A percentile compares a stretch with the other conserved stretches of the same genome.
Evolutionary conservation across 1,140 invertebrate genomes (phyloP).

Genomic region (Medauroidea extradentata): DNA sequence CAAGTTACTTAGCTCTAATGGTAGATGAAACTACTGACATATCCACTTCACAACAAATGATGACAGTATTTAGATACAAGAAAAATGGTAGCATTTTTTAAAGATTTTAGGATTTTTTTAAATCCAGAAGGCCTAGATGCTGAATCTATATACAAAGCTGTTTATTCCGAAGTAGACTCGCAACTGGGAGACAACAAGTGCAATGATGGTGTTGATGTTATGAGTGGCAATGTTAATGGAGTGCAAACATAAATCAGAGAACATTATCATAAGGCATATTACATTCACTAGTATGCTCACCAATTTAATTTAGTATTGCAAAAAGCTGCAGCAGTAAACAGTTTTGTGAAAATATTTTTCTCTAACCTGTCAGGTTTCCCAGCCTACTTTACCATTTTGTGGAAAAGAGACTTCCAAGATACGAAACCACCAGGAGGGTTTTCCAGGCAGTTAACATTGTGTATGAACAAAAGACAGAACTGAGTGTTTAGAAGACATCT

Average conservation of each 20-base stretch:
- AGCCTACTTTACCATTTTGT: constrained; percentile 18
- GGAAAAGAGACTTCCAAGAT: constrained; percentile 3
- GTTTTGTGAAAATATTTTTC: constrained; percentile 31
- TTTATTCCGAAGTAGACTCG: constrained; percentile 25
- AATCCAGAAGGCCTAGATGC: constrained; percentile 22
- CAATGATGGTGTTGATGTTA: constrained; percentile 34
- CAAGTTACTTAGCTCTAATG: constrained; percentile 30
- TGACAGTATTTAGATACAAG: constrained; percentile 29
- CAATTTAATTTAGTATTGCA: constrained; percentile 36
- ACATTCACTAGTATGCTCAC: constrained; percentile 38
- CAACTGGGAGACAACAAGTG: constrained; percentile 28
- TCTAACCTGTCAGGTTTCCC: constrained; percentile 9
- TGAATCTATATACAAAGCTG: constrained; percentile 18
- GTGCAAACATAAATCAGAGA: constrained; percentile 32
- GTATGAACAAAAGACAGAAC: constrained; percentile 15
- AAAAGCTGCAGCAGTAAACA: constrained; percentile 28
- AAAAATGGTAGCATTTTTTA: constrained; percentile 18
- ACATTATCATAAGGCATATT: constrained; percentile 32
- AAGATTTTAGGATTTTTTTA: constrained; percentile 34
- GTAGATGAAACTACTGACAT: constrained; percentile 34
- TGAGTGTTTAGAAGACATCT: constrained; percentile 16
- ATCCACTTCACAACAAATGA: constrained; percentile 26
- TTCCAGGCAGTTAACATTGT: constrained; percentile 16
- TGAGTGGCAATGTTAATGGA: constrained; percentile 29
- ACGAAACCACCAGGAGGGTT: constrained; percentile 18